Conservation (phyloP, 2,797 vertebrate species). For the Eulemur mongoz region DNA sequence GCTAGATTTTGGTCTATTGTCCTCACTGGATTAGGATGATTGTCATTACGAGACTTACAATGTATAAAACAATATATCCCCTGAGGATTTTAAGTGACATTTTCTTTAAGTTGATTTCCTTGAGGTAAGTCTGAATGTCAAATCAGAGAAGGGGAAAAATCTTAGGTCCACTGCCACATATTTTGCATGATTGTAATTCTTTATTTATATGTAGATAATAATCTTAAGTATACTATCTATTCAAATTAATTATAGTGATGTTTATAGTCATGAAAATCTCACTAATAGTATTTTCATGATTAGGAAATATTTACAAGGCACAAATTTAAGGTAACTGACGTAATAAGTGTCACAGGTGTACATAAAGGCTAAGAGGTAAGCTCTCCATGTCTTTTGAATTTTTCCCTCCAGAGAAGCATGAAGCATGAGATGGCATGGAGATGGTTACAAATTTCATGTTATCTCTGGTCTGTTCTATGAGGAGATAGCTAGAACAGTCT, state of each 20-base stretch:
- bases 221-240: neutral
- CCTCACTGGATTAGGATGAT: neutral
- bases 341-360: neutral
- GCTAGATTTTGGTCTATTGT: neutral
- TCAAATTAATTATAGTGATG: neutral
- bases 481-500: neutral
- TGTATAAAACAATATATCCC: neutral
- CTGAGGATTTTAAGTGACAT: conserved; percentile 4
- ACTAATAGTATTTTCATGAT: neutral
- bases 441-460: neutral
- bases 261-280: neutral
- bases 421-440: neutral
- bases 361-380: neutral
- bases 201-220: neutral
- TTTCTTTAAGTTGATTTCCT: conserved; percentile 43
- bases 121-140: conserved; percentile 49
- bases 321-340: neutral
- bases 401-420: neutral
- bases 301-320: neutral
- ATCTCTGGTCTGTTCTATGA: neutral
- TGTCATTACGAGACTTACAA: conserved; percentile 50
- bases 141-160: neutral
- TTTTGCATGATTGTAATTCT: neutral
- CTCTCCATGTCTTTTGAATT: neutral
- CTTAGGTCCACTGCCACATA: neutral